Conservation (phyloP, 37 sponge, comb jelly and placozoan genomes). For the Amphimedon queenslandica region DNA sequence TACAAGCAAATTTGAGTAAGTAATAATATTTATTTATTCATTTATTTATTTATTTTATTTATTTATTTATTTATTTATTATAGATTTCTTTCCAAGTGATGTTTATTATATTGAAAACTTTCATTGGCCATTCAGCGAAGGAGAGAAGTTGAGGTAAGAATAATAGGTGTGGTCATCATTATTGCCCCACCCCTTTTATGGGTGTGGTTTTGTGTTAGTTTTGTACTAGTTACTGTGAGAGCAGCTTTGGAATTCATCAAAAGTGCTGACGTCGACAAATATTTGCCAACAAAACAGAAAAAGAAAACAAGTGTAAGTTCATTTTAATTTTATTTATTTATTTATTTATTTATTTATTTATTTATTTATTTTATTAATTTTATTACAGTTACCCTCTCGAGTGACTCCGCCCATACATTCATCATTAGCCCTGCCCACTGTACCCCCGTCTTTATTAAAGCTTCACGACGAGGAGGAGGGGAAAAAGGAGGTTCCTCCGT, state of each 20-base stretch:
- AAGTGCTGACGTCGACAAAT: conserved; percentile 37
- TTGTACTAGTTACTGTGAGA: conserved; percentile 53
- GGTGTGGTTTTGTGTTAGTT: too few relatives aligned
- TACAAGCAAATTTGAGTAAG: conserved; percentile 6
- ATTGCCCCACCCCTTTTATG: too few relatives aligned
- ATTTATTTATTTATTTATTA: not conserved
- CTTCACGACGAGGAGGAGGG: not conserved
- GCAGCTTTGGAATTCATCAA: conserved; percentile 57
- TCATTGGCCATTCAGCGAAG: conserved; percentile 40
- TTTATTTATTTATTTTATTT: not conserved
- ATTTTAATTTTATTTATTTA: not conserved
- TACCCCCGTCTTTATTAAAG: not conserved
- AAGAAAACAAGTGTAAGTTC: not conserved
- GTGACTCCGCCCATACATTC: not conserved
- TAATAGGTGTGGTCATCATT: too few relatives aligned
- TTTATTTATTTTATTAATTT: not conserved
- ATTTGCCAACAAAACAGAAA: conserved; percentile 1
- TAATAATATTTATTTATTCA: not conserved
- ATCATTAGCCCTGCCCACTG: not conserved
- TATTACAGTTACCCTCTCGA: not conserved
- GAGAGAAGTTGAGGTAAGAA: conserved; percentile 25
- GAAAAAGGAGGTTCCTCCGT: too few relatives aligned
- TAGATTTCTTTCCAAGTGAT: conserved; percentile 19
- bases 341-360: too few relatives aligned
- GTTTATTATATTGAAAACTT: conserved; percentile 59